Base-by-base conservation (phyloP, 2,888 invertebrate genomes). In the Pyrgus malvae region DNA sequence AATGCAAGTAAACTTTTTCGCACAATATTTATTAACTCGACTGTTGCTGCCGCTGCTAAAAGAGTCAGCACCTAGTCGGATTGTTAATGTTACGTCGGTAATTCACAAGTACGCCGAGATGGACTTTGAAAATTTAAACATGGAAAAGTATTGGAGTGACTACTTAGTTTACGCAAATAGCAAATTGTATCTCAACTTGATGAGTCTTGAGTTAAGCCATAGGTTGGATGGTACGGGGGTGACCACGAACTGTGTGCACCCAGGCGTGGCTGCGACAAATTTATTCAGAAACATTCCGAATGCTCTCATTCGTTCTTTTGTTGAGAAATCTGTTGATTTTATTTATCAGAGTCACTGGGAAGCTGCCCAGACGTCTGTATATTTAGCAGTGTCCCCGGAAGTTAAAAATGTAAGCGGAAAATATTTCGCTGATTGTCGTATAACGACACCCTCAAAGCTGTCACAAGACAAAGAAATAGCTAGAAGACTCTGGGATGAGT, bases 1-100 rank as follows among this genome's bases (percentile, higher is more conserved):
- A 55, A 93, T 94, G 91, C 94, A 94, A 69, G 91, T 93, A 44
- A 95, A 95, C 74, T 93, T 94, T 76, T 93, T 93, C 69, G 94
- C 93, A 9, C 93, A 93, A 1, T 96, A 95, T 73, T 83, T 96
- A 49, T 82, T 96, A 48, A 95, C 94, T 1, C 93, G 93, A 67
- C 81, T 95, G 11, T 66, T 92, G 60, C 48, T 88, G 11, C 86
- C 89, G 4, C 61, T 87, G 16, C 60, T 94, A 12, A 93, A 93
- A 76, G 67, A 74, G n/a, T 91, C 92, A 2, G 86, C 90, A 1
- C 92, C 92, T 5, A 92, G 94, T 56, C 91, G 94, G 57, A 92
- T 95, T 42, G 72, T 95, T 7, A 93, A 92, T 68, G 90, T 95
- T 11, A 91, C 94, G 0, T 93, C 93, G 5, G 61, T 87, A 17